A percentile compares a stretch with the other conserved stretches of the same genome.
Evolutionary conservation across 1,140 invertebrate species (phyloP).

Genomic region (Drosophila tani): DNA sequence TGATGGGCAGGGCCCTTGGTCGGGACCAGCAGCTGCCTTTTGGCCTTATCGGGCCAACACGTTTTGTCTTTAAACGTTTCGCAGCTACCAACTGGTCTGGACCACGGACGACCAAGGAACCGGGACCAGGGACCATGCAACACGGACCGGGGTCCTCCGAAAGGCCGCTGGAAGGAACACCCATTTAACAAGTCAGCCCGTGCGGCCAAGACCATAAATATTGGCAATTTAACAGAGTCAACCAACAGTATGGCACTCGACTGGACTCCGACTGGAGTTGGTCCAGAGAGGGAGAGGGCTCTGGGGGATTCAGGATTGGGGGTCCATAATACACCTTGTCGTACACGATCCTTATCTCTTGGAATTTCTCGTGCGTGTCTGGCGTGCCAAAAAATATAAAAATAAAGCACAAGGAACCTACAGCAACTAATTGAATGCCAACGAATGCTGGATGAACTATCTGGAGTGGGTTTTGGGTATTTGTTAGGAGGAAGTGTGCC

Average conservation of each 20-base stretch:
- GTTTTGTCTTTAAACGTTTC: conserved; percentile 81
- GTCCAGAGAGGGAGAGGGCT: conserved; percentile 2
- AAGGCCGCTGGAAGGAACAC: conserved; percentile 68
- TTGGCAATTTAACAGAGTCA: conserved; percentile 84
- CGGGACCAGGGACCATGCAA: neutral
- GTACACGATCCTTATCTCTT: conserved; percentile 84
- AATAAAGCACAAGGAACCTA: conserved; percentile 49
- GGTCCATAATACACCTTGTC: conserved; percentile 84
- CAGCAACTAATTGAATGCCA: neutral
- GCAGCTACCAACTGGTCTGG: conserved; percentile 67
- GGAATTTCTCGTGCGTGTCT: conserved; percentile 81
- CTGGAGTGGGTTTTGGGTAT: neutral
- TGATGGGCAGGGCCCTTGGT: conserved; percentile 47
- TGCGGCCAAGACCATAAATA: conserved; percentile 78
- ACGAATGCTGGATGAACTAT: conserved; percentile 47
- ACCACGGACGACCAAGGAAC: conserved; percentile 1
- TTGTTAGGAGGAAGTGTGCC: too few relatives aligned
- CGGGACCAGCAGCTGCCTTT: conserved; percentile 39
- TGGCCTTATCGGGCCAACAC: conserved; percentile 56
- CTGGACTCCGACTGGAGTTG: conserved; percentile 26
- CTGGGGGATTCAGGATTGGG: conserved; percentile 38
- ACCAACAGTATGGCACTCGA: conserved; percentile 83
- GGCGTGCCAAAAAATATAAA: conserved; percentile 75
- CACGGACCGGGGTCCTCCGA: conserved; percentile 20
- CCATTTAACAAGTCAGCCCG: conserved; percentile 82